Base-by-base conservation (phyloP, 2,113 vertebrate species). In the Marmota monax region DNA sequence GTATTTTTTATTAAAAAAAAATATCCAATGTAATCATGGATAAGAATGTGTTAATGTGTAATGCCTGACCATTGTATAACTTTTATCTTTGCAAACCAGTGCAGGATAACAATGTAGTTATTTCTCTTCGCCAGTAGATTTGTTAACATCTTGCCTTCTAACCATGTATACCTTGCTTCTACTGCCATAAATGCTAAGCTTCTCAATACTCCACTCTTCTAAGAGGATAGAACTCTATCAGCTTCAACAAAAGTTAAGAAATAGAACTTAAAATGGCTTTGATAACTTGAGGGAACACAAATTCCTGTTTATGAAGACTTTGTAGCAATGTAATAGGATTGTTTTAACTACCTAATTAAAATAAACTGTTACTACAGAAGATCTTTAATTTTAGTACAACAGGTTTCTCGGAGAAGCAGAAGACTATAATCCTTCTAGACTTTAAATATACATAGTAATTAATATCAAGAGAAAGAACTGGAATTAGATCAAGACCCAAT, bases 261-360 rank as follows among this genome's bases (percentile, higher is more conserved):
- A 63, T 6, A 56, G 20, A 79, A 82, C 72, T 92, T 79, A 85
- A 84, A 65, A 77, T 42, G 25, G 58, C 23, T 58, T 53, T 51
- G 70, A 23, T 92, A 61, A 89, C 39, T 67, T 67, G 42, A 51
- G 73, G 95, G 86, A 86, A 70, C 67, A 95, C 16, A 91, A 93
- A 80, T 39, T 90, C 42, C 17, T 89, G 27, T 84, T 93, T 77
- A 82, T 53, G 61, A 94, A 96, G 70, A 53, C n/a, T 77, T 95
- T 25, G 42, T 37, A 56, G 65, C 74, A 88, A 89, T 69, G 23
- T 27, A 82, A 82, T 58, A 61, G 39, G 56, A 90, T 4, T 72
- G 39, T 3, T 80, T 4, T 90, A 77, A 74, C 45, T 77, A 39
- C 29, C 53, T 92, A 83, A 53, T 70, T 84, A 45, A 95, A 88